Percentiles rank a stretch among this genome's conserved stretches.
Evolutionary conservation across 1,140 invertebrate species (phyloP).

Genomic region (Telenomus remus): DNA sequence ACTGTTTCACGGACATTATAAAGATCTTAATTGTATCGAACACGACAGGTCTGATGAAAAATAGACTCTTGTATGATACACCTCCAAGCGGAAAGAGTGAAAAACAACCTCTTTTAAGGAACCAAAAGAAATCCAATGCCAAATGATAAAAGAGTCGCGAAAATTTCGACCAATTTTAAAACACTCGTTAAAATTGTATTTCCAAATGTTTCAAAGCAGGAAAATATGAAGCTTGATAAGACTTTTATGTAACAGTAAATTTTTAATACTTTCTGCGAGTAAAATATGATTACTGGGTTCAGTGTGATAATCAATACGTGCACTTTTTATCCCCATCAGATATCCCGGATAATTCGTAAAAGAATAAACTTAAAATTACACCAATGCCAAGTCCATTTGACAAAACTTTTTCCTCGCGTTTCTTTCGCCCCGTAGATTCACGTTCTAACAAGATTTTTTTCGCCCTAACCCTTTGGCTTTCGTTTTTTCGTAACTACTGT

Average conservation of each 20-base stretch:
- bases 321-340: too few relatives aligned
- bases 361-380: conserved; percentile 29
- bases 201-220: too few relatives aligned
- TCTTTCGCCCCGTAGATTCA: conserved; percentile 35
- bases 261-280: background rate
- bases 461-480: conserved; percentile 27
- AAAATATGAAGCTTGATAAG: too few relatives aligned
- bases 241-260: too few relatives aligned
- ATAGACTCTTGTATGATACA: conserved; percentile 32
- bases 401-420: conserved; percentile 37
- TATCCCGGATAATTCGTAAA: conserved; percentile 17
- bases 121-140: too few relatives aligned
- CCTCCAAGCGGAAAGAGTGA: conserved; percentile 14
- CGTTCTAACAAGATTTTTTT: conserved; percentile 43
- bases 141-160: too few relatives aligned
- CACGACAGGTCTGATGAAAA: conserved; percentile 44
- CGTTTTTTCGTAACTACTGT: conserved; percentile 21
- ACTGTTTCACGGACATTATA: conserved; percentile 36
- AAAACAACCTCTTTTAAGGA: too few relatives aligned
- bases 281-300: background rate
- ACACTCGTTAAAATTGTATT: too few relatives aligned
- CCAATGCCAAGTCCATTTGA: conserved; percentile 46
- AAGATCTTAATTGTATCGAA: conserved; percentile 50
- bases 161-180: too few relatives aligned
- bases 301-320: too few relatives aligned